These are phyloP conservation scores for Cynocephalus volans DNA, from an alignment of 2,113 vertebrate genomes.

Conservation along the genomic window DNA sequence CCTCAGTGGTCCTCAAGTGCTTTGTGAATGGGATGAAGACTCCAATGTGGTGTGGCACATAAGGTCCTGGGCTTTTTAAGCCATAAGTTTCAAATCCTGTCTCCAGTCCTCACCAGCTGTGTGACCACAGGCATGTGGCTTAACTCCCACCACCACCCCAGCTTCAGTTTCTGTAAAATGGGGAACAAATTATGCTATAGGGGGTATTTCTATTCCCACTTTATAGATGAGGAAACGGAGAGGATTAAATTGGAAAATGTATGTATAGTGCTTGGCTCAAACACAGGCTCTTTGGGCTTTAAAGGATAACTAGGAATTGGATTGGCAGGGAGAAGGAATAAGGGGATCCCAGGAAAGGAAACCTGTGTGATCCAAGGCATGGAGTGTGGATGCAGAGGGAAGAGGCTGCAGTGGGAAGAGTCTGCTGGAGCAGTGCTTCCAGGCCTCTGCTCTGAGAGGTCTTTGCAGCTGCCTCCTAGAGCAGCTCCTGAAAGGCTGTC, in stretches of 20 bases:
- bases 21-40: background rate
- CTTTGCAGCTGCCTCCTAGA: background rate
- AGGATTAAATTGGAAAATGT: background rate
- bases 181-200: background rate
- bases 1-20: background rate
- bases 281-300: background rate
- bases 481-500: background rate
- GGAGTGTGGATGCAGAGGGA: background rate
- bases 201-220: background rate
- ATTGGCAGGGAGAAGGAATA: background rate
- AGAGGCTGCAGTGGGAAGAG: background rate
- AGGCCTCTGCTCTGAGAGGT: background rate
- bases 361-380: background rate
- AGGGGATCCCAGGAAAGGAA: background rate
- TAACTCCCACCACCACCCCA: background rate
- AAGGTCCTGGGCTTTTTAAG: background rate
- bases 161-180: background rate
- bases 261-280: background rate
- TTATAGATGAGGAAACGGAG: constrained; percentile 5
- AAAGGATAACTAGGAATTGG: background rate
- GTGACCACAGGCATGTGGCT: background rate
- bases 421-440: background rate
- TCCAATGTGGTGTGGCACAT: too few relatives aligned
- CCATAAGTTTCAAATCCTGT: background rate
- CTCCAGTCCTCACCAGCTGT: background rate